Base-by-base conservation (phyloP, 1,140 invertebrate species). In the Drosophila erecta region DNA sequence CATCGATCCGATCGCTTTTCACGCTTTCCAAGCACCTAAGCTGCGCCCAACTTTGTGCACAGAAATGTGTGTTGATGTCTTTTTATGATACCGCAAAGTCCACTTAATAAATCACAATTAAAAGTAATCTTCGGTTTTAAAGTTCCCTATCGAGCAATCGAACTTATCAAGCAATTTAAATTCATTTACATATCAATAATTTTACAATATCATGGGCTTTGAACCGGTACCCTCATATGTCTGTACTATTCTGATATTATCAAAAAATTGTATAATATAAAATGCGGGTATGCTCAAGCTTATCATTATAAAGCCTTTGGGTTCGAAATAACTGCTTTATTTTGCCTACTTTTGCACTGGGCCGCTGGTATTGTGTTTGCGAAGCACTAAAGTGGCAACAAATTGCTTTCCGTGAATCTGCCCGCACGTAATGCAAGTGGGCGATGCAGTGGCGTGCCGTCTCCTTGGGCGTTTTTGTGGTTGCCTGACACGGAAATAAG, bases 401-500 rank as follows among this genome's bases (percentile, higher is more conserved):
- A 62, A 66, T 64, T 15, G 43, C 37, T 66, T 62, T 46, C 43
- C 43, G 58, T 50, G 27, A 33, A 62, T 41, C 35, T 59, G 27
- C 37, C 5, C n/a, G 43, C 20, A 58, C 10, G 17, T 60, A 62
- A 59, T 59, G 22, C 30, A 35, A 50, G 20, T 44, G 55, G 41
- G 55, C 41, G n/a, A 54, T 54, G 43, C 61, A 60, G 2, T 60
- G 33, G 43, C 58, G 47, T 61, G 58, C 15, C 3, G 17, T 43
- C 8, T 55, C 38, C 15, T 15, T 11, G 15, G 7, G 4, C 35
- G 20, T 15, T 40, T 40, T 55, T 27, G 44, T 11, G 44, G 20
- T 60, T 38, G 35, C 37, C 60, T 44, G 60, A 33, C 47, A 70
- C 64, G 66, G 64, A 70, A 70, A 56, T 51, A 1, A 49, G 30